Base-by-base conservation (phyloP, 2,797 vertebrate genomes). In the Alfaro cultratus region DNA sequence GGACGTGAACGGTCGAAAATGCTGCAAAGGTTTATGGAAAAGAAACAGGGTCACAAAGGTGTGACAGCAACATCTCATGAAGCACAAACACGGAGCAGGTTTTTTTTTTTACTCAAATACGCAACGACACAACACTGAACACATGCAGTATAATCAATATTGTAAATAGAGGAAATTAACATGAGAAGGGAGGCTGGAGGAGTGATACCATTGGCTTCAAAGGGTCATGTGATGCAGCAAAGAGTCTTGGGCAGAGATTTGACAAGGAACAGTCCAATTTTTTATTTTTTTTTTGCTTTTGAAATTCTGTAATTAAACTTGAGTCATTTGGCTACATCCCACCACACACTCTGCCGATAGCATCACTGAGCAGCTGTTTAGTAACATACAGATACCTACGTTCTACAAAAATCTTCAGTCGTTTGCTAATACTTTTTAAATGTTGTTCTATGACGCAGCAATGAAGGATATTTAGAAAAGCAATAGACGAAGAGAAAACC, bases 151-250 rank as follows among this genome's bases (percentile, higher is more conserved):
- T 90, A 92, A 94, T 87, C 85, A 64, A 90, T 86, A 85, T 89
- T 91, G 85, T 87, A 93, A 93, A 90, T 90, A 83, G 47, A 85
- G 93, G 94, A 91, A 83, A 87, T 90, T 0, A 91, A 92, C 88
- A 87, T 75, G 87, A 93, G 88, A 90, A 76, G 86, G 91, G 93
- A 93, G 91, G 93, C 91, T 92, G 88, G 71, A 92, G 94, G 94
- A 93, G 90, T 91, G 92, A 94, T 94, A 93, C 92, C 92, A 93
- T 93, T 95, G 94, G 95, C 94, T 94, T 87, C 88, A 93, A 90
- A 93, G 92, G 93, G 93, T 93, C 91, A 94, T 93, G 94, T 94
- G 94, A 94, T 94, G 94, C 93, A 93, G 91, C 93, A 90, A 87
- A 93, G 90, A 88, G 81, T 92, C 77, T 80, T 74, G 89, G 93